A percentile compares a stretch with the other conserved stretches of the same genome.
phyloP scores from a whole-genome alignment of 1,140 invertebrate genomes.

The Delia radicum region DNA sequence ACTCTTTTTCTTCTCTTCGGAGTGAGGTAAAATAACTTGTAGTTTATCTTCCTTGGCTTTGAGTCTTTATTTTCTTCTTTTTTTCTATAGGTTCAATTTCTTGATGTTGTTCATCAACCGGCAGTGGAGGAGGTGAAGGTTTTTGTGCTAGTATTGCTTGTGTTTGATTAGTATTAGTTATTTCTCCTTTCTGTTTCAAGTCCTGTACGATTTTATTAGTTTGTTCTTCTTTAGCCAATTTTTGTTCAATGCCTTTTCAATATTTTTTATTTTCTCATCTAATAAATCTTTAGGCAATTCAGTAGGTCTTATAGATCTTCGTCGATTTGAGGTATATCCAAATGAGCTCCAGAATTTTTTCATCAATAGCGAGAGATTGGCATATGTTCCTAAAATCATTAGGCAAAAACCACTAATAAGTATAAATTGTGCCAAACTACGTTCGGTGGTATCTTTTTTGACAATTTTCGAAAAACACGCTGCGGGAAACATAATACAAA shows the following conservation, averaged over 20 bases:
- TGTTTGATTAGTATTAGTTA: neutral
- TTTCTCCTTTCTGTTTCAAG: neutral
- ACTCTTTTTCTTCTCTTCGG: neutral
- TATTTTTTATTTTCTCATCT: slow-evolving; percentile 18
- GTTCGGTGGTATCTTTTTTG: slow-evolving; percentile 73
- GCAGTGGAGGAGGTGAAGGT: slow-evolving; percentile 41
- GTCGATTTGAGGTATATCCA: slow-evolving; percentile 30
- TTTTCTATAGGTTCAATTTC: neutral
- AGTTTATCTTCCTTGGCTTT: neutral
- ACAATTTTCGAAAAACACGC: slow-evolving; percentile 72
- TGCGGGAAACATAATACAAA: slow-evolving; percentile 90
- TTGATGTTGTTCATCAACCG: slow-evolving; percentile 42
- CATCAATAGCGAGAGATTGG: slow-evolving; percentile 77
- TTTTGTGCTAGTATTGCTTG: neutral
- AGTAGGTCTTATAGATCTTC: neutral
- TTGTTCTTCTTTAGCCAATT: neutral
- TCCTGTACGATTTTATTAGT: neutral
- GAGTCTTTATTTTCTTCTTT: slow-evolving; percentile 22
- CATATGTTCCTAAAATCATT: slow-evolving; percentile 83
- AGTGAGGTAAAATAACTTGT: neutral
- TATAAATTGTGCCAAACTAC: slow-evolving; percentile 70
- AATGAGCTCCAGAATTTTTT: slow-evolving; percentile 56
- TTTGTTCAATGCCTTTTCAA: slow-evolving; percentile 30
- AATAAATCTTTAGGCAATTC: neutral
- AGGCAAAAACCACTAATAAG: slow-evolving; percentile 76